Evolutionary conservation across 2,888 invertebrate species (phyloP).

Genomic region (Troides oblongomaculatus): DNA sequence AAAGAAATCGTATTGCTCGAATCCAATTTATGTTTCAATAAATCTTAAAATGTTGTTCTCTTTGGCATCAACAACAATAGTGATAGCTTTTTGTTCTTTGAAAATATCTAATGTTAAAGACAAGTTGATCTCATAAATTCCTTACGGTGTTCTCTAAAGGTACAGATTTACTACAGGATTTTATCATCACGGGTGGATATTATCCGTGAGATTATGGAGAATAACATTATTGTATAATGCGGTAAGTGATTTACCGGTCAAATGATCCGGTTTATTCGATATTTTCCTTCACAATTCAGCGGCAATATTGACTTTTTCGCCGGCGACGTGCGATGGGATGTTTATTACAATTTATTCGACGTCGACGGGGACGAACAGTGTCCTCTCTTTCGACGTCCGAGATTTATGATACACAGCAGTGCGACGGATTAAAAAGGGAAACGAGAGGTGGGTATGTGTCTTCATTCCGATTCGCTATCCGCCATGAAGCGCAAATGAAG

Average conservation of each 20-base stretch:
- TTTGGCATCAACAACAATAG: slow-evolving; percentile 35
- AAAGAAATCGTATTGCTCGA: slow-evolving; percentile 47
- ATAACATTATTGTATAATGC: slow-evolving; percentile 1
- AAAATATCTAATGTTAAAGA: slow-evolving; percentile 16
- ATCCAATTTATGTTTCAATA: slow-evolving; percentile 44
- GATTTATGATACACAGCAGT: slow-evolving; percentile 51
- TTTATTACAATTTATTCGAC: slow-evolving; percentile 61
- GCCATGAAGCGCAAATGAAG: slow-evolving; percentile 43
- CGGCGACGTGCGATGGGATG: slow-evolving; percentile 36
- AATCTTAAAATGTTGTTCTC: slow-evolving; percentile 35
- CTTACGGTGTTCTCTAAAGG: not conserved
- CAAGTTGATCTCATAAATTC: slow-evolving; percentile 6
- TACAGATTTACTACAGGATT: slow-evolving; percentile 29
- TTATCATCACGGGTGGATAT: slow-evolving; percentile 18
- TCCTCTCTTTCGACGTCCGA: slow-evolving; percentile 53
- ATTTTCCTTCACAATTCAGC: slow-evolving; percentile 45
- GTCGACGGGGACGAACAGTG: slow-evolving; percentile 47
- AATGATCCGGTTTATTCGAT: slow-evolving; percentile 43
- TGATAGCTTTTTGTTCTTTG: slow-evolving; percentile 20
- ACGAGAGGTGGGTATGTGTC: slow-evolving; percentile 43
- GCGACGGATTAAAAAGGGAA: slow-evolving; percentile 53
- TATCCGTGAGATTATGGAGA: not conserved
- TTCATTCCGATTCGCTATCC: slow-evolving; percentile 40
- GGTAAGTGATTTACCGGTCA: slow-evolving; percentile 31
- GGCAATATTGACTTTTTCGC: slow-evolving; percentile 38